Evolutionary conservation across 2,888 invertebrate genomes (phyloP).

Genomic region (Drosophila acutilabella): DNA sequence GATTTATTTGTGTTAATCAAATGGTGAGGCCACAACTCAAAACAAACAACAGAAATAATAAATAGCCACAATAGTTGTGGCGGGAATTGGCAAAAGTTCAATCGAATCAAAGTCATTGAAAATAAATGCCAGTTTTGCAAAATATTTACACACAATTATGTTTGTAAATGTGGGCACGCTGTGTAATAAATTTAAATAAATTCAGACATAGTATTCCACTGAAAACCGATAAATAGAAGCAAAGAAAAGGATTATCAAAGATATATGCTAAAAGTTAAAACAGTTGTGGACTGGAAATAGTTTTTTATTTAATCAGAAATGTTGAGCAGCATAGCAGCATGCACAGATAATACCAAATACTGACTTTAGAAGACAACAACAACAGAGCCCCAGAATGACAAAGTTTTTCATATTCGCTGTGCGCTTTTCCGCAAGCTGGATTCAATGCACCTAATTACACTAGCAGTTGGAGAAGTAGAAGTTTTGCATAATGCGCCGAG

Average conservation of each 20-base stretch:
- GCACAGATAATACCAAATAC: background rate
- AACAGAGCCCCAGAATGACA: background rate
- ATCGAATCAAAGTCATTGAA: background rate
- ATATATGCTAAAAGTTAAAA: background rate
- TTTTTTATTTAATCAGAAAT: background rate
- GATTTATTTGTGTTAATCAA: slow-evolving; percentile 50
- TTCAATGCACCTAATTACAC: slow-evolving; percentile 39
- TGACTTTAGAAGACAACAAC: background rate
- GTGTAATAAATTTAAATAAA: background rate
- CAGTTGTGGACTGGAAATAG: background rate
- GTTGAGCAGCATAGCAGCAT: no score
- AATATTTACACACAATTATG: slow-evolving; percentile 30
- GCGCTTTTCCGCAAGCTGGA: background rate
- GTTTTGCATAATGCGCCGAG: slow-evolving; percentile 42
- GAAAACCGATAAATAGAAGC: background rate
- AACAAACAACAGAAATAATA: slow-evolving; percentile 19
- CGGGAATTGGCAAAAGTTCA: background rate
- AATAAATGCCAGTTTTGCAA: background rate
- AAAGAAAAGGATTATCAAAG: background rate
- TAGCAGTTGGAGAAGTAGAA: slow-evolving; percentile 19
- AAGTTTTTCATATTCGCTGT: background rate
- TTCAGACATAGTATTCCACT: background rate
- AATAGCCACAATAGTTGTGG: background rate
- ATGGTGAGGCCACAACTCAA: slow-evolving; percentile 29
- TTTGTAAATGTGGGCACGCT: background rate